Evolutionary conservation across 2,888 invertebrate genomes (phyloP).

Genomic region (Amblyjoppa fuscipennis): DNA sequence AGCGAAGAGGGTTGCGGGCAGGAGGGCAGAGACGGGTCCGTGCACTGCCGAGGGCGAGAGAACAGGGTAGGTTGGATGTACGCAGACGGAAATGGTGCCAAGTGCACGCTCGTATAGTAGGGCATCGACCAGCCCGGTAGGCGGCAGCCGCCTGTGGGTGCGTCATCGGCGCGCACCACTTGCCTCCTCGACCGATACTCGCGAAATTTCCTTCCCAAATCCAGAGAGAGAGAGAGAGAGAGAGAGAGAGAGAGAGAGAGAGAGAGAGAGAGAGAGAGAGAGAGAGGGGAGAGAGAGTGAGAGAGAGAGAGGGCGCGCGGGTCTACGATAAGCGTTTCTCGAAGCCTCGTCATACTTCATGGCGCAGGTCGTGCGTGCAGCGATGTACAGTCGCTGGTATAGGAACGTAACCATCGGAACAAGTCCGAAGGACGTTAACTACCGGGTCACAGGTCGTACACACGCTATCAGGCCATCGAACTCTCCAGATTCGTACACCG

Average conservation of each 20-base stretch:
- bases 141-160: constrained; percentile 36
- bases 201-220: constrained; percentile 31
- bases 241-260: too few species aligned
- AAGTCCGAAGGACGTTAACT: constrained; percentile 28
- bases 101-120: constrained; percentile 78
- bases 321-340: too few species aligned
- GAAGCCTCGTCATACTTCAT: not conserved
- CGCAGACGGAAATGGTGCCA: constrained; percentile 79
- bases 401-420: not conserved
- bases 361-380: not conserved
- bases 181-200: constrained; percentile 14
- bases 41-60: constrained; percentile 47
- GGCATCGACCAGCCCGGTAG: constrained; percentile 78
- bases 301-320: too few species aligned
- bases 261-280: not conserved
- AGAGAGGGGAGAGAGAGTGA: too few species aligned
- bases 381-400: not conserved
- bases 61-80: constrained; percentile 66
- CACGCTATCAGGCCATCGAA: constrained; percentile 60
- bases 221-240: not conserved
- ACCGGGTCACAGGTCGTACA: constrained; percentile 46
- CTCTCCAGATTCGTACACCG: constrained; percentile 48
- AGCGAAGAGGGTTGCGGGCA: constrained; percentile 32
- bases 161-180: constrained; percentile 40
- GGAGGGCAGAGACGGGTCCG: not conserved